Percentiles rank a stretch among this genome's conserved stretches.
phyloP scores from a whole-genome alignment of 2,888 invertebrate species.

The Gymnosoma rotundatum region DNA sequence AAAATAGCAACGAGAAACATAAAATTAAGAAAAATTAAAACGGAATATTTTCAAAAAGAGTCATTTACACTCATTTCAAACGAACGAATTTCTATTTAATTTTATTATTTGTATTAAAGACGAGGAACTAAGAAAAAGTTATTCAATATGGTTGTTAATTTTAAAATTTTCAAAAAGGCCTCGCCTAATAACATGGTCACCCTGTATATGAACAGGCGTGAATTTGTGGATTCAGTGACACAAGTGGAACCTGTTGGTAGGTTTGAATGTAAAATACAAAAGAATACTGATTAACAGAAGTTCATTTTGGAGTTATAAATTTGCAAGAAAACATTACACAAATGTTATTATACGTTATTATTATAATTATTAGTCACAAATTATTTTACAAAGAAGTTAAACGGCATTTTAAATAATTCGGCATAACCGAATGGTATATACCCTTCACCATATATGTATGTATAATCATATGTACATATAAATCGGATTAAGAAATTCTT shows the following conservation, averaged over 20 bases:
- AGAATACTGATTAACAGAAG: too few relatives aligned
- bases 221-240: conserved; percentile 93
- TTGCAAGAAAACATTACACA: too few relatives aligned
- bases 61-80: conserved; percentile 21
- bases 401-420: too few relatives aligned
- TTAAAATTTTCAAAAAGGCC: conserved; percentile 95
- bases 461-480: too few relatives aligned
- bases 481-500: too few relatives aligned
- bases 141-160: conserved; percentile 91
- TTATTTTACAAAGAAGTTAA: too few relatives aligned
- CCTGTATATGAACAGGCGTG: conserved; percentile 92
- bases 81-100: conserved; percentile 50
- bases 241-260: conserved; percentile 93
- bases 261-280: conserved; percentile 72
- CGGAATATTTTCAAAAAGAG: neutral
- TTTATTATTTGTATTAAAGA: conserved; percentile 33
- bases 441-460: too few relatives aligned
- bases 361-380: too few relatives aligned
- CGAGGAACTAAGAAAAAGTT: conserved; percentile 26
- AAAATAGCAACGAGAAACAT: too few relatives aligned
- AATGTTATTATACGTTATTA: too few relatives aligned
- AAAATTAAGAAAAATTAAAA: neutral
- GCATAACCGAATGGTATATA: too few relatives aligned
- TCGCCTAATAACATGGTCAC: conserved; percentile 94
- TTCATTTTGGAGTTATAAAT: too few relatives aligned